Conservation (phyloP, 2,888 invertebrate species). For the Lingula anatina region DNA sequence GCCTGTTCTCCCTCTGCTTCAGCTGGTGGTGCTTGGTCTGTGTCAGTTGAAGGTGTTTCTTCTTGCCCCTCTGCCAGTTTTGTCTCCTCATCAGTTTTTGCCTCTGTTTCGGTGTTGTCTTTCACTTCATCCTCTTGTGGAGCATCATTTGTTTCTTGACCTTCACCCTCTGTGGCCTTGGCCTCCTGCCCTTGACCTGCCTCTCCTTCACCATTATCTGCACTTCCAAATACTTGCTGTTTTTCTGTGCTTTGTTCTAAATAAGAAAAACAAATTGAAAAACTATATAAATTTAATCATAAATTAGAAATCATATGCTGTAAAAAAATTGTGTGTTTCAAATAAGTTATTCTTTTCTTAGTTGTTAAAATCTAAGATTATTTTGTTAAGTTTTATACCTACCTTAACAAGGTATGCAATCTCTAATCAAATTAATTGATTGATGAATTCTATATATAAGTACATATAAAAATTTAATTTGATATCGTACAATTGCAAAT, state of each 20-base stretch:
- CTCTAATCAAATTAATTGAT: too few species aligned
- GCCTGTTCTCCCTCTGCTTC: background rate
- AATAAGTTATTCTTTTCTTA: too few species aligned
- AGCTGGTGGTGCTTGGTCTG: background rate
- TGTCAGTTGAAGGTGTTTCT: background rate
- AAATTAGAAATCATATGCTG: too few species aligned
- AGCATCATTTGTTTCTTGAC: background rate
- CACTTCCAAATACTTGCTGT: background rate
- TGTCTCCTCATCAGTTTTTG: background rate
- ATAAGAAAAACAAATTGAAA: too few species aligned
- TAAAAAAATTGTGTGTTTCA: too few species aligned
- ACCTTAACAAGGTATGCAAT: too few species aligned
- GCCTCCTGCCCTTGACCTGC: background rate
- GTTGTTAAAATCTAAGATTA: too few species aligned
- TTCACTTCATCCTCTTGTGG: slow-evolving; percentile 2
- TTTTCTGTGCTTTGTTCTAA: background rate
- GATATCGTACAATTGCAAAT: too few species aligned
- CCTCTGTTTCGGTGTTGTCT: background rate
- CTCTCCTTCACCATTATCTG: background rate
- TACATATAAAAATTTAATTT: too few species aligned
- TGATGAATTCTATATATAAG: too few species aligned
- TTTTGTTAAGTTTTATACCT: too few species aligned
- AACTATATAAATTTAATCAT: too few species aligned
- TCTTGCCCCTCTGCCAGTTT: background rate
- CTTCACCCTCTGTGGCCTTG: background rate